Conservation (phyloP, 2,888 invertebrate species). For the Conus canariensis region DNA sequence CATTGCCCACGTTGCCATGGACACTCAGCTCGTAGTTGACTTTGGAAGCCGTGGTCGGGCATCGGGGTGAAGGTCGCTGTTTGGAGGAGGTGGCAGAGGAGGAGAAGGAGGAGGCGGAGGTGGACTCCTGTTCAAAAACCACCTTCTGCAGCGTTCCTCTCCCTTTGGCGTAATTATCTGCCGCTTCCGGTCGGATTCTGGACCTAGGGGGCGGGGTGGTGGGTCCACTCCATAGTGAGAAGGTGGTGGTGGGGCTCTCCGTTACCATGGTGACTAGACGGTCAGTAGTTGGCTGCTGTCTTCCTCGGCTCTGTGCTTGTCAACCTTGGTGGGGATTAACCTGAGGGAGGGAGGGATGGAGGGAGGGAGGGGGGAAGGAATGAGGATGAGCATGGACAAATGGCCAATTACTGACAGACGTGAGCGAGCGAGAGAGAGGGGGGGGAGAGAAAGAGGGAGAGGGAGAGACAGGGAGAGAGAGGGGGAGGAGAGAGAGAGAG, state of each 20-base stretch:
- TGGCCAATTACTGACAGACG: no score
- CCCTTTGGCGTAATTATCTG: slow-evolving; percentile 55
- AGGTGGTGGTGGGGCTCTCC: slow-evolving; percentile 28
- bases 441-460: not conserved
- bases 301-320: not conserved
- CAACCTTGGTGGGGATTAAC: no score
- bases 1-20: slow-evolving; percentile 58
- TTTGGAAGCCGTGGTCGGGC: slow-evolving; percentile 57
- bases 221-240: slow-evolving; percentile 19
- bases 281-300: not conserved
- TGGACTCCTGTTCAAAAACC: slow-evolving; percentile 12
- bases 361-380: not conserved
- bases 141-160: slow-evolving; percentile 57
- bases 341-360: no score
- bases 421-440: no score
- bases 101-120: not conserved
- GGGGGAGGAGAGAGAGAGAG: not conserved
- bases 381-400: no score
- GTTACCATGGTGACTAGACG: not conserved
- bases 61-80: slow-evolving; percentile 38
- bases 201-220: slow-evolving; percentile 50
- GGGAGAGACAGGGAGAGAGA: no score
- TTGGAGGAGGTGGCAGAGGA: not conserved
- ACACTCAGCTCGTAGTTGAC: slow-evolving; percentile 61
- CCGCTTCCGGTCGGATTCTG: slow-evolving; percentile 60